A percentile compares a stretch with the other conserved stretches of the same genome.
Evolutionary conservation across 1,140 invertebrate genomes (phyloP).

Genomic region (Phymastichus coffea): DNA sequence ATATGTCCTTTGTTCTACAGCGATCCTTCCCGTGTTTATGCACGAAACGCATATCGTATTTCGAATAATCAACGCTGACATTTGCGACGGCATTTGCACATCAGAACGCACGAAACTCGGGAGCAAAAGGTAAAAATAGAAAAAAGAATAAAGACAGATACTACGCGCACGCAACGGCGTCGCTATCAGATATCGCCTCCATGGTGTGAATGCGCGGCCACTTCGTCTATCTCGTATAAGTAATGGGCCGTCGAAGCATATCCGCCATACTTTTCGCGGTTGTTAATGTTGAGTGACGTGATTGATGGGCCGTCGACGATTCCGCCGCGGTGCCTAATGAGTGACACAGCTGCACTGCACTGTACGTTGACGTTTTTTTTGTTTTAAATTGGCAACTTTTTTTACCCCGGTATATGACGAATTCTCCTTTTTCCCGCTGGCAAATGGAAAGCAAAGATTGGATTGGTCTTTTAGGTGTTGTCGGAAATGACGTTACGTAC

Average conservation of each 20-base stretch:
- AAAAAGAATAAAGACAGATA: background rate
- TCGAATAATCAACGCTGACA: too few relatives aligned
- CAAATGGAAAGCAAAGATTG: background rate
- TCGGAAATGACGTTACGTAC: too few relatives aligned
- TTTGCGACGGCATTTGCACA: background rate
- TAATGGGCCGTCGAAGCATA: constrained; percentile 11
- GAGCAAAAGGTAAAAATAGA: background rate
- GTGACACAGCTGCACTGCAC: too few relatives aligned
- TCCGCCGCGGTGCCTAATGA: constrained; percentile 25
- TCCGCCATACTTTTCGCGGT: constrained; percentile 8
- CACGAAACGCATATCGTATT: too few relatives aligned
- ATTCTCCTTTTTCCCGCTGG: background rate
- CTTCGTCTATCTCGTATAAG: constrained; percentile 7
- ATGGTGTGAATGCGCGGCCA: too few relatives aligned
- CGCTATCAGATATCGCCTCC: too few relatives aligned
- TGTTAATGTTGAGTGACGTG: constrained; percentile 26
- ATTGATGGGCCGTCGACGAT: constrained; percentile 26
- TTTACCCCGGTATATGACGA: too few relatives aligned
- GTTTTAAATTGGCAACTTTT: background rate
- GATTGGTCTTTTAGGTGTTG: too few relatives aligned
- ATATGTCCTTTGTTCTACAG: too few relatives aligned
- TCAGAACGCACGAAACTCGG: background rate
- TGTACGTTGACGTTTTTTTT: constrained; percentile 16
- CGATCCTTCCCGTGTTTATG: too few relatives aligned
- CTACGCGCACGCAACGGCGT: background rate